Conservation (phyloP, 1,140 invertebrate genomes). For the Aphelenchoides besseyi region DNA sequence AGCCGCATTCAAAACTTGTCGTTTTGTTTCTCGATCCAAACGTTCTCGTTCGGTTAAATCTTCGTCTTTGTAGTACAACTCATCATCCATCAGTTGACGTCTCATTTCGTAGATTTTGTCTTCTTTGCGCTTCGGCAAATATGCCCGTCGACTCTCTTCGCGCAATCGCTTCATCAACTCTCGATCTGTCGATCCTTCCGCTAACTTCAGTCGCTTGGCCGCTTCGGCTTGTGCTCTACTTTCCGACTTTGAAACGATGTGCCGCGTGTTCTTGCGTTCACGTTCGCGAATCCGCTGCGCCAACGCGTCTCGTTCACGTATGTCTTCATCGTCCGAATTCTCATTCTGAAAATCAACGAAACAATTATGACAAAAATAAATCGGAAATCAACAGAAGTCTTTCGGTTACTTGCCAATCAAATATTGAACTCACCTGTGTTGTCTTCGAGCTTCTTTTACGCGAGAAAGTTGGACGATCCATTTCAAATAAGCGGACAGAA, state of each 20-base stretch:
- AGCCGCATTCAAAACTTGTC: slow-evolving; percentile 81
- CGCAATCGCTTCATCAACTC: slow-evolving; percentile 69
- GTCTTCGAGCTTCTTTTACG: too few species aligned
- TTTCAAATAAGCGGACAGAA: too few species aligned
- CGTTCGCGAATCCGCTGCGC: slow-evolving; percentile 79
- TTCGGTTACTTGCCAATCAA: too few species aligned
- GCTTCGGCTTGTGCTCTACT: slow-evolving; percentile 83
- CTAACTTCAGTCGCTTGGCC: slow-evolving; percentile 79
- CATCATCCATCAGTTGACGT: slow-evolving; percentile 89
- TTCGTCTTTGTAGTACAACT: slow-evolving; percentile 84
- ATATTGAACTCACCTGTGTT: too few species aligned
- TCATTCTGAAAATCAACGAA: background rate
- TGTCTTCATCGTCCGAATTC: slow-evolving; percentile 71
- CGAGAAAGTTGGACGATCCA: too few species aligned
- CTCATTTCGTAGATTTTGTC: slow-evolving; percentile 94
- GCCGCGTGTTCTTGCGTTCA: slow-evolving; percentile 78
- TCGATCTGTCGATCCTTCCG: slow-evolving; percentile 40
- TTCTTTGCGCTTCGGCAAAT: slow-evolving; percentile 88
- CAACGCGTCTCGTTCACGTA: slow-evolving; percentile 90
- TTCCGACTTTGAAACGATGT: slow-evolving; percentile 67
- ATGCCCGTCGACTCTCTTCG: slow-evolving; percentile 84
- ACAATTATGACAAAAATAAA: too few species aligned
- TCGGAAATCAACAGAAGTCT: too few species aligned
- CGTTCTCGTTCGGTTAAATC: slow-evolving; percentile 84
- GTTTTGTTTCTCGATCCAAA: slow-evolving; percentile 81